A percentile compares a stretch with the other conserved stretches of the same genome.
phyloP scores from a whole-genome alignment of 1,140 invertebrate genomes.

The Drosophila pandora region DNA sequence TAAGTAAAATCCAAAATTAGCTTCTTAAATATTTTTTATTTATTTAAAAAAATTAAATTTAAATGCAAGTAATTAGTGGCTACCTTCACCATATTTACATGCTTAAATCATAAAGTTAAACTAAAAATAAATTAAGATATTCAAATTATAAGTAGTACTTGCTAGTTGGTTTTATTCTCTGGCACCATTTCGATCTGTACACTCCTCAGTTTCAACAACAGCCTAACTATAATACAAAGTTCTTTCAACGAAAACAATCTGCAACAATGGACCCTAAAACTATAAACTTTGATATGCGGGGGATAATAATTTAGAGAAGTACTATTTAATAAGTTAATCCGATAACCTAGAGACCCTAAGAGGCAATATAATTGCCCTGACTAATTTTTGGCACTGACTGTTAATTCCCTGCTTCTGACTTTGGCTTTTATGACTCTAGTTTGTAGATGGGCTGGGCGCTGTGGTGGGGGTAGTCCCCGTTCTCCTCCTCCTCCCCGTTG shows the following conservation, averaged over 20 bases:
- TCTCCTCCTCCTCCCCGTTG: slow-evolving; percentile 67
- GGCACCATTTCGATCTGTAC: slow-evolving; percentile 71
- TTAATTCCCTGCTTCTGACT: slow-evolving; percentile 47
- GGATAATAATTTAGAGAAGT: slow-evolving; percentile 11
- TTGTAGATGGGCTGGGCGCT: slow-evolving; percentile 47
- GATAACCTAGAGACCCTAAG: slow-evolving; percentile 53
- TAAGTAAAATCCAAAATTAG: background rate
- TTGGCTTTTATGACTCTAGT: background rate
- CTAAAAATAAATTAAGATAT: slow-evolving; percentile 15
- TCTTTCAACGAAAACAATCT: slow-evolving; percentile 54
- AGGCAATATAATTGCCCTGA: slow-evolving; percentile 76
- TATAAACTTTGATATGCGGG: slow-evolving; percentile 29
- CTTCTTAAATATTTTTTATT: slow-evolving; percentile 1
- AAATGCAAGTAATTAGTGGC: slow-evolving; percentile 30
- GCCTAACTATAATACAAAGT: slow-evolving; percentile 46
- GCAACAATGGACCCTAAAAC: slow-evolving; percentile 35
- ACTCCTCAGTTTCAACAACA: slow-evolving; percentile 54
- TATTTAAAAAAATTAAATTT: slow-evolving; percentile 26
- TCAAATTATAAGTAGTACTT: slow-evolving; percentile 21
- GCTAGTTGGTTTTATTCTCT: slow-evolving; percentile 21
- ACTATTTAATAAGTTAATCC: slow-evolving; percentile 29
- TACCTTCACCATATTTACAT: slow-evolving; percentile 47
- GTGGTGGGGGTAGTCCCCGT: slow-evolving; percentile 38
- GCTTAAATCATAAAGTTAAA: slow-evolving; percentile 38
- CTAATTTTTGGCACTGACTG: slow-evolving; percentile 80